A percentile compares a stretch with the other conserved stretches of the same genome.
Evolutionary conservation across 2,888 invertebrate genomes (phyloP).

Genomic region (Ophioninae sp.): DNA sequence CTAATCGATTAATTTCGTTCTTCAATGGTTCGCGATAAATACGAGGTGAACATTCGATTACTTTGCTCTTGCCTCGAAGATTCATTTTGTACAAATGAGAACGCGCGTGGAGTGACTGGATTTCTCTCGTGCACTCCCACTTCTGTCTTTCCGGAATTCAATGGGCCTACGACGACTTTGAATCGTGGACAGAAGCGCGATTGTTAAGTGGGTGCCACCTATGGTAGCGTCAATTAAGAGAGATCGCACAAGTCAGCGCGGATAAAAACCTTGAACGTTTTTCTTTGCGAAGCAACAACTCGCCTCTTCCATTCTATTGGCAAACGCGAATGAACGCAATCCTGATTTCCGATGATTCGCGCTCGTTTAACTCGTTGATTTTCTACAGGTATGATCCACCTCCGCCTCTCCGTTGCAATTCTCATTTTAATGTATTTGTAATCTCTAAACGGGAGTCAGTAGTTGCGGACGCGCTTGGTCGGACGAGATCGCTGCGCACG

Average conservation of each 20-base stretch:
- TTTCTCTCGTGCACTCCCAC: slow-evolving; percentile 11
- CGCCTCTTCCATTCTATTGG: slow-evolving; percentile 28
- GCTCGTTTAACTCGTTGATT: slow-evolving; percentile 25
- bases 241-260: slow-evolving; percentile 38
- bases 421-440: slow-evolving; percentile 51
- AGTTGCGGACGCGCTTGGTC: slow-evolving; percentile 39
- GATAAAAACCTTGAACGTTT: slow-evolving; percentile 58
- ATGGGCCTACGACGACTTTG: slow-evolving; percentile 20
- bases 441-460: slow-evolving; percentile 38
- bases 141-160: slow-evolving; percentile 1
- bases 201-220: slow-evolving; percentile 56
- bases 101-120: slow-evolving; percentile 53
- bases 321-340: slow-evolving; percentile 31
- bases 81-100: slow-evolving; percentile 45
- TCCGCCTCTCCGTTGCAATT: slow-evolving; percentile 28
- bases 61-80: slow-evolving; percentile 9
- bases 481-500: slow-evolving; percentile 22
- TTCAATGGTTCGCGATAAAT: not conserved
- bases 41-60: not conserved
- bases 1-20: not conserved
- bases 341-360: slow-evolving; percentile 11
- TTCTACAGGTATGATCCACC: slow-evolving; percentile 61
- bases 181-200: slow-evolving; percentile 37
- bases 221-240: slow-evolving; percentile 51
- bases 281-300: slow-evolving; percentile 29